A percentile compares a stretch with the other conserved stretches of the same genome.
Evolutionary conservation across 2,888 invertebrate genomes (phyloP).

Genomic region (Morpho helenor): DNA sequence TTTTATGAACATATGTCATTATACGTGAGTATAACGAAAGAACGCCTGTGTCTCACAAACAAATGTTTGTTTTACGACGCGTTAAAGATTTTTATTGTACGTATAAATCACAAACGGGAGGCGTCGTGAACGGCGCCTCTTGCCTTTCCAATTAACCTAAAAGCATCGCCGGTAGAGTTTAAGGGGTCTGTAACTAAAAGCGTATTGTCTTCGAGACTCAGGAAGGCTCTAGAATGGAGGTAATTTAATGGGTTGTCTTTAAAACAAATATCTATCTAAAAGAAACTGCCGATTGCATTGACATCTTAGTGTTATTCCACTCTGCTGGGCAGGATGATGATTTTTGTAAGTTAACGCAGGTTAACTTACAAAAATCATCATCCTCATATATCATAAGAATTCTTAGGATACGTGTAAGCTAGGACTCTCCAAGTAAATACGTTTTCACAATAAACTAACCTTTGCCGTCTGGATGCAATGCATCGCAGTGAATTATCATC

Average conservation of each 20-base stretch:
- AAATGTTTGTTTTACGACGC: constrained; percentile 36
- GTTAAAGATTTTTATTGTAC: constrained; percentile 26
- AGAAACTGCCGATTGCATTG: too few relatives aligned
- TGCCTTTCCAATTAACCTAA: constrained; percentile 12
- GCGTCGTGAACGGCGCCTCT: constrained; percentile 12
- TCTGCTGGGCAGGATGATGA: too few relatives aligned
- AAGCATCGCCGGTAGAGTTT: constrained; percentile 8
- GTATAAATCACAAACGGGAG: constrained; percentile 16
- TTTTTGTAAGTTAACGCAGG: too few relatives aligned
- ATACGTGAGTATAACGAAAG: constrained; percentile 4
- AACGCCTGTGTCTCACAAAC: constrained; percentile 30
- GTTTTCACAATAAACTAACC: too few relatives aligned
- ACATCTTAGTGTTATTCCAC: too few relatives aligned
- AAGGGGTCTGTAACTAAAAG: constrained; percentile 5
- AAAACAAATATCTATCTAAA: neutral
- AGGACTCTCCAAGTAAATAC: too few relatives aligned
- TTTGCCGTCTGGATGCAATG: too few relatives aligned
- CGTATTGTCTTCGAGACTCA: constrained; percentile 5
- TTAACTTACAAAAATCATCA: too few relatives aligned
- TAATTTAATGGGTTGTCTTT: neutral
- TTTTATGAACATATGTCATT: constrained; percentile 7
- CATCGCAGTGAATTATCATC: too few relatives aligned
- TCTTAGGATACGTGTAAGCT: too few relatives aligned
- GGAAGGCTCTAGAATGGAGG: neutral
- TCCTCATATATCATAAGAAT: too few relatives aligned